Evolutionary conservation across 2,113 vertebrate genomes (phyloP), one percentile per base, ranked within the genome.

Genomic region (Anser brachyrhynchus): DNA sequence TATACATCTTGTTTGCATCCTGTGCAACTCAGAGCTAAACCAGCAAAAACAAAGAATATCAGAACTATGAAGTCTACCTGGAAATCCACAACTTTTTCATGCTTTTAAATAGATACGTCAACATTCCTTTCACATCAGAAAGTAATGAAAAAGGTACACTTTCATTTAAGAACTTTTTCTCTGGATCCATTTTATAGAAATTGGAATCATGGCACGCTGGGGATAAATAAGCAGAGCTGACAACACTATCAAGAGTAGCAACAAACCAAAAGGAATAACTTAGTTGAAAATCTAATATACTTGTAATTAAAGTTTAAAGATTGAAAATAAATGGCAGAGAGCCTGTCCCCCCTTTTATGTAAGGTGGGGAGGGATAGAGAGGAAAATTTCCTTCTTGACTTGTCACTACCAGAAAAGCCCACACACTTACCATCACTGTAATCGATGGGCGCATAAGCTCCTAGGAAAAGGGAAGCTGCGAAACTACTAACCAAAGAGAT

Each of bases 401-500:
- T 76, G 28, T 81, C 22, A 26, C 17, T 54, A 44, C 0, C 1
- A 59, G 31, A 80, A 81, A 87, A 58, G 7, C 16, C n/a, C 55
- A 65, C 29, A 49, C 39, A 90, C 97, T 96, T 93, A 99, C 99
- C 99, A 11, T 99, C 99, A 14, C 99, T 99, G 95, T 97, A 98
- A 98, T 99, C 99, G 17, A 99, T 98, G 52, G 99, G 96, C 5
- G 98, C 98, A 71, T 99, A 99, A 71, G 91, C 95, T 31, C 99
- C 99, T 4, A 99, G 98, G 96, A 99, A 99, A 22, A 99, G 98
- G 8, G 99, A 99, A 19, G 99, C 99, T 4, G 99, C 99, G 77
- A 99, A 99, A 83, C 98, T 99, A 91, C 99, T 99, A 95, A 99
- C 98, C 98, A 99, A 94, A 43, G 99, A 99, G 95, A 99, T 99